phyloP scores from a whole-genome alignment of 2,797 vertebrate species.

The Lates japonicus region DNA sequence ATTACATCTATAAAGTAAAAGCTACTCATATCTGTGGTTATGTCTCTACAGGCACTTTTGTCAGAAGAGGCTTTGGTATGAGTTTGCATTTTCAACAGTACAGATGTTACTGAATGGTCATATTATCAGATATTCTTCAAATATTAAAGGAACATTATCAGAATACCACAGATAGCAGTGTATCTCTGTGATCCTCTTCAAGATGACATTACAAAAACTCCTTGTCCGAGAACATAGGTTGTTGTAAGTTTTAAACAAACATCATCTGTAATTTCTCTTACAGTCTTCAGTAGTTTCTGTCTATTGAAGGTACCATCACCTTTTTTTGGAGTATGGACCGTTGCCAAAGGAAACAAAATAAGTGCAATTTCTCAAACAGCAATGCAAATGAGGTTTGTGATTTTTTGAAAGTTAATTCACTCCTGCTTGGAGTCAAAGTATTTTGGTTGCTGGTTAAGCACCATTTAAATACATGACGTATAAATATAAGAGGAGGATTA shows the following conservation, averaged over 20 bases:
- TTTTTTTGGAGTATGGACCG: background rate
- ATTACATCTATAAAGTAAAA: too few species aligned
- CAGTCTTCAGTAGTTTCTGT: background rate
- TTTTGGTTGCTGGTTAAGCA: background rate
- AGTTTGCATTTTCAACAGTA: too few species aligned
- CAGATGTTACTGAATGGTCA: too few species aligned
- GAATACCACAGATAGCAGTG: too few species aligned
- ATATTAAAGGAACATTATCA: too few species aligned
- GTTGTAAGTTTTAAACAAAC: background rate
- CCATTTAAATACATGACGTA: background rate
- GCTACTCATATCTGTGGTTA: too few species aligned
- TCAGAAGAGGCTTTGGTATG: too few species aligned
- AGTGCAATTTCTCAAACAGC: background rate
- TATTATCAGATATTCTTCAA: too few species aligned
- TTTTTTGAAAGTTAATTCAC: background rate
- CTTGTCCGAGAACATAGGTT: too few species aligned
- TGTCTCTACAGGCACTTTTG: too few species aligned
- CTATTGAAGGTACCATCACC: background rate
- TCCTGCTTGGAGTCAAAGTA: background rate
- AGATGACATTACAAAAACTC: too few species aligned
- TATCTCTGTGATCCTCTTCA: too few species aligned
- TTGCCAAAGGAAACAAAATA: background rate
- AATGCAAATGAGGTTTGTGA: background rate
- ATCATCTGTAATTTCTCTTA: background rate
- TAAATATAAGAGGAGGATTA: slow-evolving; percentile 7